A percentile compares a stretch with the other conserved stretches of the same genome.
phyloP scores from a whole-genome alignment of 2,888 invertebrate genomes.

The Crepidodera aurea region DNA sequence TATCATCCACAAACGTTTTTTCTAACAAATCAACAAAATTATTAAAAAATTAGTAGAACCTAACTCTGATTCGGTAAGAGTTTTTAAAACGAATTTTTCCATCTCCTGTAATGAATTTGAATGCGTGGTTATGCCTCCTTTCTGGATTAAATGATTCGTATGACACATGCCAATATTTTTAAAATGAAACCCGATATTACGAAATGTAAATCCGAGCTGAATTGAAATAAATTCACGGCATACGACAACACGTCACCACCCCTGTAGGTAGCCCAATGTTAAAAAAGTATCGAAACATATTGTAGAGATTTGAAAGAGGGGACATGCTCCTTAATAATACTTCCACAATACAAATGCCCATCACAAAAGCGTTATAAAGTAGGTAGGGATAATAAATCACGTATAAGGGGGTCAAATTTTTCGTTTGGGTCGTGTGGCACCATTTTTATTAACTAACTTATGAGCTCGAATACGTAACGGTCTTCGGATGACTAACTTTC shows the following conservation, averaged over 20 bases:
- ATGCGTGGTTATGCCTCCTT: no score
- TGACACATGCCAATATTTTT: no score
- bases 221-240: conserved; percentile 4
- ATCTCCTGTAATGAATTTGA: no score
- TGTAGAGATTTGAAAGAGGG: conserved; percentile 48
- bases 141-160: no score
- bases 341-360: conserved; percentile 47
- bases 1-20: no score
- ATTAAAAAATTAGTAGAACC: no score
- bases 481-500: conserved; percentile 27
- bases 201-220: background rate
- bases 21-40: no score
- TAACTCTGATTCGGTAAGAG: no score
- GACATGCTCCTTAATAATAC: conserved; percentile 54
- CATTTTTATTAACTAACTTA: conserved; percentile 41
- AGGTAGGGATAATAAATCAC: conserved; percentile 45
- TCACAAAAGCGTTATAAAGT: conserved; percentile 44
- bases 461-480: conserved; percentile 33
- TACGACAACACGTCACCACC: conserved; percentile 24
- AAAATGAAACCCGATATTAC: no score
- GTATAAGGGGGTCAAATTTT: conserved; percentile 39
- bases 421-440: conserved; percentile 37
- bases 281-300: conserved; percentile 51
- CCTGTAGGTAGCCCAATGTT: conserved; percentile 30
- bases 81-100: no score